Evolutionary conservation across 2,113 vertebrate genomes (phyloP), one percentile per base, ranked within the genome.

Genomic region (Pangasianodon gigas): DNA sequence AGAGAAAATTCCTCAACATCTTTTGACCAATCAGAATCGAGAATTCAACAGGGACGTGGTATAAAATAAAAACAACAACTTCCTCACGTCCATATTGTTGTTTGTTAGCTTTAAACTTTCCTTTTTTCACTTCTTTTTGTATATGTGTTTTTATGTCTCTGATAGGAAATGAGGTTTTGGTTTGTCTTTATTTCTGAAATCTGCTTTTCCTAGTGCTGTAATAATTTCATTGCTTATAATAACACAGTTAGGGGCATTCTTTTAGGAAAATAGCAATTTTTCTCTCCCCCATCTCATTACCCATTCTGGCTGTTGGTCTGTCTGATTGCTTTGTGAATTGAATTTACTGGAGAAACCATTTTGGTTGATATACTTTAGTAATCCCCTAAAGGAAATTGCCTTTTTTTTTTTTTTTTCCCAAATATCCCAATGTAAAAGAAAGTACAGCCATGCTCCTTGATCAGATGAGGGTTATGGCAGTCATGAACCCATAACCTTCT

Each of bases 261-360:
- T 80, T 48, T 51, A 80, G 58, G 16, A 11, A n/a, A 51, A 80
- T 24, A 80, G 29, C 13, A 26, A 2, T 87, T 44, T 87, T n/a
- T 32, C 37, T 21, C 19, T 60, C 44, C 19, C 48, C 41, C 26
- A 86, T 69, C 75, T 65, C 41, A 88, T 88, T 67, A 82, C 60
- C 87, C 26, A 51, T 37, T 67, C 44, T 41, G 75, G 29, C 77
- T 83, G 52, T 83, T 83, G 81, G 18, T 32, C 60, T 69, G 48
- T n/a, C 79, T 84, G 79, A 83, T 83, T 88, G 87, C 60, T 82
- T 71, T 52, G 60, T 7, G 62, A 88, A 88, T 75, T 44, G 48
- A 88, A 83, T 83, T 88, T 88, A 51, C 54, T 62, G 52, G 48
- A 81, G 37, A 88, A 56, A 56, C 48, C 44, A 71, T 83, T 83